Conservation (phyloP, 2,113 vertebrate species). For the Australoheros scitulus region DNA sequence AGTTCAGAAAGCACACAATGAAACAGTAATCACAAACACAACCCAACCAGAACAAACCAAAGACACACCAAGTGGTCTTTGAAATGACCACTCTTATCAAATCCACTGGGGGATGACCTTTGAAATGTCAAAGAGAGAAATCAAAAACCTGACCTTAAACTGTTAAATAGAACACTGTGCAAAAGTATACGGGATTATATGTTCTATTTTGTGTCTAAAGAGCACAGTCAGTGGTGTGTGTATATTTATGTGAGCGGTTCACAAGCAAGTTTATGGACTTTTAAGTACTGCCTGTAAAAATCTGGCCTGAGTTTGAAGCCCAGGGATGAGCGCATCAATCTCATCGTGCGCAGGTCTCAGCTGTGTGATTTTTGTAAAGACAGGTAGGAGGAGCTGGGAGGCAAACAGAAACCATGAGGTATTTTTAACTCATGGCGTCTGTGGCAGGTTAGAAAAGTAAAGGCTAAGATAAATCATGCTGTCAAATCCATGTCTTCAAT, state of each 20-base stretch:
- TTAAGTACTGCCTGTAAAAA: conserved; percentile 36
- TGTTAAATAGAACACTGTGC: conserved; percentile 30
- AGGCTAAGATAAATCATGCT: conserved; percentile 41
- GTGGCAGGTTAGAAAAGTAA: conserved; percentile 28
- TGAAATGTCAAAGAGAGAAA: conserved; percentile 60
- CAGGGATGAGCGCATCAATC: conserved; percentile 51
- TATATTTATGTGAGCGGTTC: conserved; percentile 20
- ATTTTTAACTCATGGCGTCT: conserved; percentile 13
- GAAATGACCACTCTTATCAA: conserved; percentile 60
- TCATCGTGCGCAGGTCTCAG: conserved; percentile 48
- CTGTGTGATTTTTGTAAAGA: conserved; percentile 49
- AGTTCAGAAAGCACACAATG: conserved; percentile 53
- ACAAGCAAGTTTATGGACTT: conserved; percentile 44
- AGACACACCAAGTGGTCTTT: conserved; percentile 34
- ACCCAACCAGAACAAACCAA: conserved; percentile 50
- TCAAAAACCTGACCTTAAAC: conserved; percentile 45
- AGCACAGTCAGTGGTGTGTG: conserved; percentile 10
- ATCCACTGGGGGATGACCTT: conserved; percentile 64
- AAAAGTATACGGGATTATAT: conserved; percentile 16
- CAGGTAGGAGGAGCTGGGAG: conserved; percentile 21
- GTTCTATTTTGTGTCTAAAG: conserved; percentile 33
- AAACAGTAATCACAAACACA: conserved; percentile 63
- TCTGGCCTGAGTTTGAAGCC: neutral
- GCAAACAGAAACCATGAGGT: conserved; percentile 27
- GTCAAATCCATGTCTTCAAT: conserved; percentile 33